These are phyloP conservation scores for Chironomus tepperi DNA, from an alignment of 1,140 invertebrate species.

Conservation along the genomic window DNA sequence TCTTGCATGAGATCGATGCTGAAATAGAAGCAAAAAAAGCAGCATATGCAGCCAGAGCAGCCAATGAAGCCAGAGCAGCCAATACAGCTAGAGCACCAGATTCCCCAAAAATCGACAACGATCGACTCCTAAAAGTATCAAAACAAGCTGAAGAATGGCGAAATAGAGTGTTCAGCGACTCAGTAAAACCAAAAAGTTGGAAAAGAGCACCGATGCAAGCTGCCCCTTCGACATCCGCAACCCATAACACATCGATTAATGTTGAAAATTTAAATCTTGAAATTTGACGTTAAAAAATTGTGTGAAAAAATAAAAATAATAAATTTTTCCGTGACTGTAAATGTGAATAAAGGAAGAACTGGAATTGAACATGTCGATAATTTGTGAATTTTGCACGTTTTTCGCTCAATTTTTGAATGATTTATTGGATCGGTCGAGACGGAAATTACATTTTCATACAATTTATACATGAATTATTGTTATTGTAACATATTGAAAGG, in stretches of 20 bases:
- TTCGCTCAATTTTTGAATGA: background rate
- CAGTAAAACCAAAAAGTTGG: background rate
- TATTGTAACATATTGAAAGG: background rate
- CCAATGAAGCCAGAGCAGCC: no score
- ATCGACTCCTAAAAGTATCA: background rate
- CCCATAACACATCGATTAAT: background rate
- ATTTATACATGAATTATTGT: background rate
- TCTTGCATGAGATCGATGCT: no score
- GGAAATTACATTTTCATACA: constrained; percentile 9
- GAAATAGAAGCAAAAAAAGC: no score
- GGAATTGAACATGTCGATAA: no score
- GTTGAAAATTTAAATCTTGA: constrained; percentile 9
- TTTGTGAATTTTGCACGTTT: background rate
- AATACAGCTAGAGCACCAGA: no score
- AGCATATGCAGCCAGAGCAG: no score
- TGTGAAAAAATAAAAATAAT: background rate
- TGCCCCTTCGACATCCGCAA: background rate
- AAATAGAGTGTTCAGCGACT: background rate
- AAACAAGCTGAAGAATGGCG: background rate
- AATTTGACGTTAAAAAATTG: background rate
- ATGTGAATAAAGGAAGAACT: no score
- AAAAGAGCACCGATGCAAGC: background rate
- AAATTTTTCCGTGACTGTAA: no score
- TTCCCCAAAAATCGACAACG: background rate
- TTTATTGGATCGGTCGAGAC: background rate